Evolutionary conservation across 2,888 invertebrate genomes (phyloP).

Genomic region (Caenorhabditis sp.): DNA sequence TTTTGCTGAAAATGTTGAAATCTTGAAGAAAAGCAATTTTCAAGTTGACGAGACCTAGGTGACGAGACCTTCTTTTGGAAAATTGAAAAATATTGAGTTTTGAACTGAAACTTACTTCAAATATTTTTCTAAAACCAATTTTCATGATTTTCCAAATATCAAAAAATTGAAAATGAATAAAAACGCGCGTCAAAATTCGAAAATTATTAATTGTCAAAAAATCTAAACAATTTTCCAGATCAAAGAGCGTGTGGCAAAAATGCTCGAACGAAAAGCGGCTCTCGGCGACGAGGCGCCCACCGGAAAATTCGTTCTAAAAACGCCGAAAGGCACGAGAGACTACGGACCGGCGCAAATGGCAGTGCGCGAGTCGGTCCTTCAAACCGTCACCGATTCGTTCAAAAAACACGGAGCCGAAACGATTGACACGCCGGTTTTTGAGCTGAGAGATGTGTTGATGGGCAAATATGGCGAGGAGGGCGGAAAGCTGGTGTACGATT

Average conservation of each 20-base stretch:
- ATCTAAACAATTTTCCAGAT: conserved; percentile 76
- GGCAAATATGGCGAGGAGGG: conserved; percentile 99
- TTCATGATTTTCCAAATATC: too few relatives aligned
- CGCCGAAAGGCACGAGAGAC: conserved; percentile 77
- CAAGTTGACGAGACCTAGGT: too few relatives aligned
- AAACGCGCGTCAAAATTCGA: too few relatives aligned
- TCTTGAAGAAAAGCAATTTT: too few relatives aligned
- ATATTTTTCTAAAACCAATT: too few relatives aligned
- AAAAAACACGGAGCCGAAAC: conserved; percentile 96
- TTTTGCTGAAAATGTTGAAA: too few relatives aligned
- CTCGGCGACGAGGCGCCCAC: conserved; percentile 72
- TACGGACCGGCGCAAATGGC: conserved; percentile 94
- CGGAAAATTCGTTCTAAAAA: conserved; percentile 63
- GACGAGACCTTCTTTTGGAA: too few relatives aligned
- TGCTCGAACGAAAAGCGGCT: conserved; percentile 83
- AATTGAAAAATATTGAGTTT: too few relatives aligned
- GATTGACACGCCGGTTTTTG: conserved; percentile 78
- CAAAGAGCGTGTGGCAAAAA: conserved; percentile 83
- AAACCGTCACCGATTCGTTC: conserved; percentile 87
- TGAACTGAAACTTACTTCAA: too few relatives aligned
- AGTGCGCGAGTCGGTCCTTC: conserved; percentile 78
- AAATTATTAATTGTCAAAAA: conserved; percentile 6
- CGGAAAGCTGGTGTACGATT: conserved; percentile 95
- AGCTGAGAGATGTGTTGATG: conserved; percentile 76
- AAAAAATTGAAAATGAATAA: too few relatives aligned